These are phyloP conservation scores for Psettodes erumei DNA, from an alignment of 2,113 vertebrate species.

Conservation along the genomic window DNA sequence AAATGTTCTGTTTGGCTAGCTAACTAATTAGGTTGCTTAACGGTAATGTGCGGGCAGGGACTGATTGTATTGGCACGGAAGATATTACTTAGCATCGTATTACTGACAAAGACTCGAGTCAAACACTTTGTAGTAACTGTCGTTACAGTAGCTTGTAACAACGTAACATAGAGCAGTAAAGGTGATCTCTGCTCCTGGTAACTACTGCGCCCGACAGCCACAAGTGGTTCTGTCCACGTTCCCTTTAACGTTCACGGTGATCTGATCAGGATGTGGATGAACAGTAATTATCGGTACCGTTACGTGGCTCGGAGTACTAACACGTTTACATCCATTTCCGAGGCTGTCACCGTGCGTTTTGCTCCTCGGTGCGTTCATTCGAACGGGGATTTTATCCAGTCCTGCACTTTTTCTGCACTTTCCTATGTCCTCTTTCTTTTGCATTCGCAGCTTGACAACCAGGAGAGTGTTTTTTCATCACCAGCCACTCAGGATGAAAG, in stretches of 20 bases:
- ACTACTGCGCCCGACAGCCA: slow-evolving; percentile 52
- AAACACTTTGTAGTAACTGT: neutral
- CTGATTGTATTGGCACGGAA: slow-evolving; percentile 13
- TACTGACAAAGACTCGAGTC: neutral
- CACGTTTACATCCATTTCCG: neutral
- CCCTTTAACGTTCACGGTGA: neutral
- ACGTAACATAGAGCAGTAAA: neutral
- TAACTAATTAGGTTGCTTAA: slow-evolving; percentile 32
- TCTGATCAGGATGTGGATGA: neutral
- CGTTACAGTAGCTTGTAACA: slow-evolving; percentile 7
- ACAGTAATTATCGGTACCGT: neutral
- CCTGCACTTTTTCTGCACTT: fast-evolving
- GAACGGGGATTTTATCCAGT: neutral
- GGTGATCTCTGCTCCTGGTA: slow-evolving; percentile 2
- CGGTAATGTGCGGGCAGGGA: slow-evolving; percentile 6
- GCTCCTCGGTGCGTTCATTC: neutral
- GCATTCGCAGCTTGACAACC: slow-evolving; percentile 54
- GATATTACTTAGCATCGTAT: neutral
- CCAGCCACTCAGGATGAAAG: slow-evolving; percentile 64
- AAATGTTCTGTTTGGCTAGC: slow-evolving; percentile 1
- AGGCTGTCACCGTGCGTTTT: neutral
- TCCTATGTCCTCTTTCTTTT: slow-evolving; percentile 23
- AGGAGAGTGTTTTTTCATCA: slow-evolving; percentile 45
- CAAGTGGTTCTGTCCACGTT: slow-evolving; percentile 72
- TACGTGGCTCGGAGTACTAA: neutral